Evolutionary conservation across 2,888 invertebrate genomes (phyloP).

Genomic region (Caenorhabditis uteleia): DNA sequence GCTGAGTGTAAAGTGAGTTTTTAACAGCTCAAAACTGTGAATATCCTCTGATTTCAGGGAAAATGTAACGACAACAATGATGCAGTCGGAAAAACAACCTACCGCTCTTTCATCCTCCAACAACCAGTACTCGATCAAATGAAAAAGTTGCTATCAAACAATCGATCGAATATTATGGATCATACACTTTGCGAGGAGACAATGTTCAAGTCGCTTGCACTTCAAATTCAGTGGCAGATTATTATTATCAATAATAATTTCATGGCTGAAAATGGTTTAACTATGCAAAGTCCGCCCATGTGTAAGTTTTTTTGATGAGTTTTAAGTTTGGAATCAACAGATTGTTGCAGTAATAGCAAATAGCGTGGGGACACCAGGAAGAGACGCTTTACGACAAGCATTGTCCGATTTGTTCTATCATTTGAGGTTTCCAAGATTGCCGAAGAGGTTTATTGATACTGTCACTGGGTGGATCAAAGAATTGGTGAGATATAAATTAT

Average conservation of each 20-base stretch:
- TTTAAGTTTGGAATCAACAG: background rate
- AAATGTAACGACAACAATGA: slow-evolving; percentile 60
- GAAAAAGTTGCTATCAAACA: slow-evolving; percentile 47
- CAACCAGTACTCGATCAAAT: slow-evolving; percentile 49
- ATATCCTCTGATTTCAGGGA: too few species aligned
- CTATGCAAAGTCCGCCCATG: slow-evolving; percentile 41
- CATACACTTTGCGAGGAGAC: slow-evolving; percentile 53
- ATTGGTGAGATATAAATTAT: slow-evolving; percentile 39
- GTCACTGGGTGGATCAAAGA: slow-evolving; percentile 61
- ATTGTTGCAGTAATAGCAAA: slow-evolving; percentile 31
- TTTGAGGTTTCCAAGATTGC: slow-evolving; percentile 57
- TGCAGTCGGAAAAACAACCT: slow-evolving; percentile 53
- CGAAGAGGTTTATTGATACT: slow-evolving; percentile 54
- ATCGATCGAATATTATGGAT: slow-evolving; percentile 53
- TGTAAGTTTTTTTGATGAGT: slow-evolving; percentile 37
- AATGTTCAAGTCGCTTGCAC: slow-evolving; percentile 42
- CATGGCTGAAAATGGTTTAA: slow-evolving; percentile 54
- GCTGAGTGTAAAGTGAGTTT: slow-evolving; percentile 41
- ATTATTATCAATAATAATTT: slow-evolving; percentile 58
- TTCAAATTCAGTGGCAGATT: slow-evolving; percentile 66
- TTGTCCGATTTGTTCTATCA: slow-evolving; percentile 65
- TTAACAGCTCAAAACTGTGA: background rate
- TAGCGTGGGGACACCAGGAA: slow-evolving; percentile 11
- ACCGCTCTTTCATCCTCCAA: slow-evolving; percentile 44
- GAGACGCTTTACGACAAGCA: slow-evolving; percentile 28